Percentiles rank a stretch among this genome's conserved stretches.
Conservation (phyloP, 2,797 vertebrate genomes). For the Varecia variegata region DNA sequence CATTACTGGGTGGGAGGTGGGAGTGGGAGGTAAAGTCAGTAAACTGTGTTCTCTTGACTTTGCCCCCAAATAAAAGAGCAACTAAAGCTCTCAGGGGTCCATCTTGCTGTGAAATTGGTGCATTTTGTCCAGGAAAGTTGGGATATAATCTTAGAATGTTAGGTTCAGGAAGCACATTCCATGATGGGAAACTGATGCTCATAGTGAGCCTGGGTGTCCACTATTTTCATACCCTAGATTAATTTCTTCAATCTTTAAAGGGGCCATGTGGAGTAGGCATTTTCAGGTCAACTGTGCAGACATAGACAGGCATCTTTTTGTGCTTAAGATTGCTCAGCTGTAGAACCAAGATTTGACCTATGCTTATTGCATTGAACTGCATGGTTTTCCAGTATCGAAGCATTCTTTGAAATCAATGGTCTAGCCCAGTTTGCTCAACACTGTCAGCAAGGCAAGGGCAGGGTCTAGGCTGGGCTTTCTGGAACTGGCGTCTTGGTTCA, state of each 20-base stretch:
- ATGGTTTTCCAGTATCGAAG: background rate
- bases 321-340: background rate
- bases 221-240: background rate
- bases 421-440: background rate
- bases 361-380: accelerated
- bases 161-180: background rate
- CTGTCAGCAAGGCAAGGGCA: background rate
- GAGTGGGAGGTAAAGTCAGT: accelerated
- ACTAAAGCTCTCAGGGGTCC: background rate
- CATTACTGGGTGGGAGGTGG: background rate
- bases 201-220: no score
- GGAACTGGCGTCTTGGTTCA: background rate
- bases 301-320: background rate
- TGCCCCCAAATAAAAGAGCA: background rate
- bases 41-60: background rate
- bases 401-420: background rate
- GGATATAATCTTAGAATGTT: background rate
- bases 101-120: background rate
- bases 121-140: background rate
- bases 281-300: background rate
- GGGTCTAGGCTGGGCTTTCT: background rate
- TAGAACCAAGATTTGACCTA: background rate
- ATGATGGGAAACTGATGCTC: background rate
- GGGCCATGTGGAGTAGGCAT: background rate
- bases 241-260: background rate